Base-by-base conservation (phyloP, 2,113 vertebrate species). In the Drymodes brunneopygia region DNA sequence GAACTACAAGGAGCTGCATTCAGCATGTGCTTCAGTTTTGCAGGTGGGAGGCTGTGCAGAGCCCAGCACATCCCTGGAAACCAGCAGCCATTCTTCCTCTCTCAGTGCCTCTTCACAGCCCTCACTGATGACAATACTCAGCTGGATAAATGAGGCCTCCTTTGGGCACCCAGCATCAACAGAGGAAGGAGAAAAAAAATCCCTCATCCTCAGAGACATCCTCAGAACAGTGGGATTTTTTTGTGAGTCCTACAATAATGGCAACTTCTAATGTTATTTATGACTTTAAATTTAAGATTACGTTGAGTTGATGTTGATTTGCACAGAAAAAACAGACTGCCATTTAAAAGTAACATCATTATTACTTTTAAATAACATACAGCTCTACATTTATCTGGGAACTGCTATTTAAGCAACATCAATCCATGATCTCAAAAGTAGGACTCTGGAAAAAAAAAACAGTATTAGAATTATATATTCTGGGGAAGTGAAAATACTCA, bases 41-140 rank as follows among this genome's bases (percentile, higher is more conserved):
- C 71, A 88, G 74, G 65, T 50, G 73, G 35, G 56, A 54, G 28
- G 74, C 35, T 33, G 54, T 0, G 2, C 20, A 47, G 57, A 47
- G 62, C 74, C 80, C 82, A 33, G 33, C 28, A 5, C 0, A 4
- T 3, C 36, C 9, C 64, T 78, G 56, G 56, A 62, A 84, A 77
- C 16, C 53, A 75, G 71, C 48, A 67, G 38, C 57, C 38, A 47
- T 54, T 70, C 72, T 24, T 69, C 15, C 31, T n/a, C 35, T 48
- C 56, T 56, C 57, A 28, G 2, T 25, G 67, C 14, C 11, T 1
- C 62, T 14, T 82, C 75, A 44, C 38, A 83, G 54, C 58, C 42
- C n/a, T 8, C 4, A 2, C 61, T 44, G 81, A 24, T 3, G 24
- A 6, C 0, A 1, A 36, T n/a, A 10, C 13, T 53, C 75, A 73